Base-by-base conservation (phyloP, 2,797 vertebrate genomes). In the Eurystomus glaucurus region DNA sequence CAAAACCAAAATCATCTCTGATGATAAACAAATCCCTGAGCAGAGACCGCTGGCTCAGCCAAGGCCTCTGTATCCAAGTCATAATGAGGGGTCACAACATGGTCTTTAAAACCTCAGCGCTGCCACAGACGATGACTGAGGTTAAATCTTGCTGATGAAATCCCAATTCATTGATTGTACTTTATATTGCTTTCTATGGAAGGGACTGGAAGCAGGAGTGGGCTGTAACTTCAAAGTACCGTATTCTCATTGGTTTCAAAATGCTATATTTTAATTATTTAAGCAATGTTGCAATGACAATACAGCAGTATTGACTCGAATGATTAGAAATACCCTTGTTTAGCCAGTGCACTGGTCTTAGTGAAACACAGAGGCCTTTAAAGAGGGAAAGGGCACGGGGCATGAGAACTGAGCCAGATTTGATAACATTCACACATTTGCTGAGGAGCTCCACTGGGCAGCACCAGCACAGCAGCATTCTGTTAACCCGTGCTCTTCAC, bases 61-160 rank as follows among this genome's bases (percentile, higher is more conserved):
- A 66, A n/a, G 78, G 76, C 28, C 43, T 81, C 51, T 25, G 54
- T 31, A 80, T 31, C 69, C 25, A 60, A 46, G 77, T 21, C 18
- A 14, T 51, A 21, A 91, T 11, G 31, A 45, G 29, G 43, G 55
- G 66, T 60, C 86, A 77, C 0, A 0, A 37, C 2, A 6, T 18
- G 33, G 45, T 64, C 60, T 86, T 57, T 39, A 72, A 85, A 74
- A 68, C 23, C 57, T 55, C 17, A 22, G 31, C 2, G 2, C 13
- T 75, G 20, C 64, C 81, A 25, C 64, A 64, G 68, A 45, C 0
- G 2, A 15, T 72, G 70, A 37, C 78, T 82, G 84, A 60, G 50
- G 90, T 92, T 93, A 92, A 88, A 68, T 50, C 61, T 50, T 80
- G 35, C 39, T 93, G 90, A 94, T 96, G 70, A 95, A 97, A 92